phyloP scores from a whole-genome alignment of 2,113 vertebrate species.

The Elephantulus edwardii region DNA sequence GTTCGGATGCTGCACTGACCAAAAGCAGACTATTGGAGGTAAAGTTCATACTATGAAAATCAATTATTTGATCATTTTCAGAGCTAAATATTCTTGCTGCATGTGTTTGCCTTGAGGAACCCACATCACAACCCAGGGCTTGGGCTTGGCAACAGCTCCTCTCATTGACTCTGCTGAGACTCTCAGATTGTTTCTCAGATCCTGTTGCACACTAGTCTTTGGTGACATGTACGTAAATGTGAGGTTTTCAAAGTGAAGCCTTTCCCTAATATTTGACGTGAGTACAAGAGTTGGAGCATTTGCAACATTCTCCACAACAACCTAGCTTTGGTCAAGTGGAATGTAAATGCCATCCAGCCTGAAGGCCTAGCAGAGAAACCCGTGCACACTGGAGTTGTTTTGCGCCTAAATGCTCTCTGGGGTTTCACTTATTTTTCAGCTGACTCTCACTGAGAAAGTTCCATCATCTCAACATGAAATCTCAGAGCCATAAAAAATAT shows the following conservation, averaged over 20 bases:
- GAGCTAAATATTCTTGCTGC: not conserved
- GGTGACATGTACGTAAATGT: not conserved
- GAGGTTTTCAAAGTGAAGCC: conserved; percentile 28
- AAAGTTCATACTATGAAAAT: not conserved
- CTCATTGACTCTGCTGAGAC: not conserved
- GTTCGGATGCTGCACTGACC: not conserved
- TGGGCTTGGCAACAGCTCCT: not conserved
- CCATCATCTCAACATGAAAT: conserved; percentile 49
- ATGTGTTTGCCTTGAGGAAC: not conserved
- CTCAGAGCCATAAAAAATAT: conserved; percentile 26
- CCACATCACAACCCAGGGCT: not conserved
- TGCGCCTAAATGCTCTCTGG: conserved; percentile 49
- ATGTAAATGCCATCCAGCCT: not conserved
- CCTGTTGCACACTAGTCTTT: not conserved
- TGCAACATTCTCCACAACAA: not conserved
- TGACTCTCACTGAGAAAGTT: conserved; percentile 10
- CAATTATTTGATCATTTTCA: not conserved
- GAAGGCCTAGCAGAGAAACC: not conserved
- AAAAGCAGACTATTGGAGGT: not conserved
- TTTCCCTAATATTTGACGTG: not conserved
- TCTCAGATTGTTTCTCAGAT: not conserved
- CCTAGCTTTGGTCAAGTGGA: conserved; percentile 20
- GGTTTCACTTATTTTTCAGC: conserved; percentile 53
- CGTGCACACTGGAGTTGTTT: not conserved
- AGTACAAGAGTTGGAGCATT: not conserved